phyloP scores from a whole-genome alignment of 2,888 invertebrate genomes.

The Chironomus riparius region DNA sequence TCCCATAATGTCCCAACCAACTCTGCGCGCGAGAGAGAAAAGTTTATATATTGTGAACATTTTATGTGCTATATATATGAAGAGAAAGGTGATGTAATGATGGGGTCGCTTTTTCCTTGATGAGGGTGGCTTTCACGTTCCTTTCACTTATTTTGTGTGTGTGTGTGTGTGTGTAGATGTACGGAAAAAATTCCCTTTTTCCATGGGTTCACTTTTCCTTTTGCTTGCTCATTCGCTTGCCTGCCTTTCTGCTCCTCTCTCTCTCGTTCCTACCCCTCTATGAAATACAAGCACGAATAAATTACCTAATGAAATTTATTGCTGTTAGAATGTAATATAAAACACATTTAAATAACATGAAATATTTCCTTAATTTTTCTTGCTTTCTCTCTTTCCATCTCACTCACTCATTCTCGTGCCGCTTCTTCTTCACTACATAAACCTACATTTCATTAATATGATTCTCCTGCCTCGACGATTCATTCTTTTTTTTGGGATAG shows the following conservation, averaged over 20 bases:
- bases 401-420: neutral
- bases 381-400: neutral
- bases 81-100: slow-evolving; percentile 24
- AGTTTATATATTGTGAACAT: neutral
- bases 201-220: neutral
- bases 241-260: no score
- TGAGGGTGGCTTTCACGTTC: slow-evolving; percentile 21
- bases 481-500: no score
- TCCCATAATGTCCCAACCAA: no score
- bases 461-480: no score
- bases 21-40: no score
- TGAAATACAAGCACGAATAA: slow-evolving; percentile 22
- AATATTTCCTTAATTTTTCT: slow-evolving; percentile 23
- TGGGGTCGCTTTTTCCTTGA: slow-evolving; percentile 20
- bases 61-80: neutral
- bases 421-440: neutral
- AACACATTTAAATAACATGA: slow-evolving; percentile 26
- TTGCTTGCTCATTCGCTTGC: neutral
- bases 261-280: slow-evolving; percentile 7
- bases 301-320: slow-evolving; percentile 25
- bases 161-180: neutral
- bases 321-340: slow-evolving; percentile 25
- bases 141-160: no score
- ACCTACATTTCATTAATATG: no score
- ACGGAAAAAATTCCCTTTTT: neutral